Evolutionary conservation across 2,797 vertebrate species (phyloP).

Genomic region (Schizopygopsis malacanthus): DNA sequence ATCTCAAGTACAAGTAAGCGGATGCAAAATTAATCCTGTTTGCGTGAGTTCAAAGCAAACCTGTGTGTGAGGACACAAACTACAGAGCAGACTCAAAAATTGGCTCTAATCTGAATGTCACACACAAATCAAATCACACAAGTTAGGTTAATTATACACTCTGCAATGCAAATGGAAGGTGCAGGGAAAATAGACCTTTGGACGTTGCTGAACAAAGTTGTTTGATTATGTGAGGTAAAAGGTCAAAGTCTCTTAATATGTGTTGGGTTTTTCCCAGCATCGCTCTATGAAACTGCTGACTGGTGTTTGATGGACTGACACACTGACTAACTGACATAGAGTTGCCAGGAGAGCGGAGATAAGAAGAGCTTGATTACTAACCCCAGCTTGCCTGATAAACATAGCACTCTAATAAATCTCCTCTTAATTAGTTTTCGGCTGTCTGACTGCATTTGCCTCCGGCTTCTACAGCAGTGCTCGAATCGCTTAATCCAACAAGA

Average conservation of each 20-base stretch:
- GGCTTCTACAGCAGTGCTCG: neutral
- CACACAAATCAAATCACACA: slow-evolving; percentile 14
- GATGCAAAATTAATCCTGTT: neutral
- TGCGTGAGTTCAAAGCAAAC: neutral
- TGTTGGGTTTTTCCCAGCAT: slow-evolving; percentile 56
- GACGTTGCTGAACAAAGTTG: slow-evolving; percentile 57
- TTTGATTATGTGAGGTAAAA: slow-evolving; percentile 71
- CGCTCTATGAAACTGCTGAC: slow-evolving; percentile 60
- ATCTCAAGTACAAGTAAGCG: neutral
- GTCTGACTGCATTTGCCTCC: slow-evolving; percentile 4
- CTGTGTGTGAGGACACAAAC: neutral
- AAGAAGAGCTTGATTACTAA: slow-evolving; percentile 54
- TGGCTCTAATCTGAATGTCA: neutral
- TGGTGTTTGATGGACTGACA: slow-evolving; percentile 38
- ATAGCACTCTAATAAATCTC: slow-evolving; percentile 58
- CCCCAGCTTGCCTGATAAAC: slow-evolving; percentile 52
- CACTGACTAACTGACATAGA: slow-evolving; percentile 60
- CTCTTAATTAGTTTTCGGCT: slow-evolving; percentile 54
- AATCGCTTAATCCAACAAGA: slow-evolving; percentile 25
- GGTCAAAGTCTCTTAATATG: slow-evolving; percentile 70
- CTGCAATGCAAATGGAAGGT: slow-evolving; percentile 67
- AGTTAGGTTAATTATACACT: slow-evolving; percentile 68
- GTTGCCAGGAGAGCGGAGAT: slow-evolving; percentile 38
- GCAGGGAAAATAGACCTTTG: slow-evolving; percentile 75
- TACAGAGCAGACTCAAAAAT: neutral